These are phyloP conservation scores for Malurus alboscapulatus DNA, from an alignment of 2,113 vertebrate species.

Conservation along the genomic window DNA sequence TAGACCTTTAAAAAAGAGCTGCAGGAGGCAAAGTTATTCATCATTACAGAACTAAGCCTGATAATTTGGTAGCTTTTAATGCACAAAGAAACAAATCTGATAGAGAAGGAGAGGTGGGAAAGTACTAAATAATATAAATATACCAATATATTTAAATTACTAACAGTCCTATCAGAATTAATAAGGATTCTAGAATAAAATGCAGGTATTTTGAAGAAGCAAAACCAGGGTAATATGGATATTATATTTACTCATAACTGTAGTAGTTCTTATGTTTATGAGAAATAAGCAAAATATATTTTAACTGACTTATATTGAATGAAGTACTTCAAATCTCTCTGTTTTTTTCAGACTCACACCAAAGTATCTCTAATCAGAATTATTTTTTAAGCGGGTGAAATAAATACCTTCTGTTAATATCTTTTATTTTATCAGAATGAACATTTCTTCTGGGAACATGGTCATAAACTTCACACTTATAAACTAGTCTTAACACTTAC, in stretches of 20 bases:
- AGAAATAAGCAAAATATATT: not conserved
- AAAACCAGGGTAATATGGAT: not conserved
- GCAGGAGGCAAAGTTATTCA: not conserved
- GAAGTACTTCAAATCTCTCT: not conserved
- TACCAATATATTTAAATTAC: not conserved
- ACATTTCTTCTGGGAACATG: not conserved
- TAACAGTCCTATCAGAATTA: not conserved
- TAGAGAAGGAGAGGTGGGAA: not conserved
- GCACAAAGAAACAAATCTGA: not conserved
- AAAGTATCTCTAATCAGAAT: not conserved
- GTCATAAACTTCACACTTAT: not conserved
- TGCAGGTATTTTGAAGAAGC: not conserved
- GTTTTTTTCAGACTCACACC: not conserved
- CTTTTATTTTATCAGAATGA: not conserved
- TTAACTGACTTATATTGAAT: not conserved
- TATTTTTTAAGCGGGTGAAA: not conserved
- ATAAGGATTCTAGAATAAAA: not conserved
- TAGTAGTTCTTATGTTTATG: not conserved
- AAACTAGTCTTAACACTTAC: not conserved
- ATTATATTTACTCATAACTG: not conserved
- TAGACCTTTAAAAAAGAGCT: not conserved
- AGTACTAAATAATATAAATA: not conserved
- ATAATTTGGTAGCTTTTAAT: not conserved
- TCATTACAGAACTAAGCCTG: not conserved
- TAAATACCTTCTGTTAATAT: not conserved